Evolutionary conservation across 2,113 vertebrate genomes (phyloP).

Genomic region (Antechinus stuartii): DNA sequence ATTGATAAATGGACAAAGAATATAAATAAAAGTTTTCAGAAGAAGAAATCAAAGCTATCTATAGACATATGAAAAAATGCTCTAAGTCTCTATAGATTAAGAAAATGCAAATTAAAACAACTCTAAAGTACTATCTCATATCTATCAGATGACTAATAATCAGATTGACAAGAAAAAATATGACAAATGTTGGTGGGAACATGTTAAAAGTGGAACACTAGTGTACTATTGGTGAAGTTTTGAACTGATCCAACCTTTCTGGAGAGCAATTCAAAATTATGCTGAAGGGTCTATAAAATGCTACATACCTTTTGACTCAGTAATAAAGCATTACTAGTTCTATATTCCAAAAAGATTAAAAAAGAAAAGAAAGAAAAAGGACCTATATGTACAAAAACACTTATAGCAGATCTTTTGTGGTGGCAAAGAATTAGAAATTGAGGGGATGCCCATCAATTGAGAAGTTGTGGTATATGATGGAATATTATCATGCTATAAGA

Average conservation of each 20-base stretch:
- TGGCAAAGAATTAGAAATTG: neutral
- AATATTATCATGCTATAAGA: neutral
- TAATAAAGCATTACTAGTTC: neutral
- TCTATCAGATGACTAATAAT: neutral
- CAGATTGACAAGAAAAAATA: neutral
- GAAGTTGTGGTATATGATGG: neutral
- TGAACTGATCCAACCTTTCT: neutral
- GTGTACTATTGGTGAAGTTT: neutral
- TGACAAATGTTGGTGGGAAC: neutral
- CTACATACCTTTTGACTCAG: neutral
- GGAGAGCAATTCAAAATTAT: neutral
- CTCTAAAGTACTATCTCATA: neutral
- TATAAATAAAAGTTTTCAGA: neutral
- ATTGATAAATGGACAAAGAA: neutral
- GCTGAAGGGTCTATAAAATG: neutral
- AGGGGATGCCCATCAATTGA: neutral
- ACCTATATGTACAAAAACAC: neutral
- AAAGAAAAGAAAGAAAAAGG: neutral
- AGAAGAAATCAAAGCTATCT: neutral
- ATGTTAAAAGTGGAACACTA: neutral
- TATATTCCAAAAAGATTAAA: neutral
- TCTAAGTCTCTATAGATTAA: neutral
- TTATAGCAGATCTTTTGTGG: neutral
- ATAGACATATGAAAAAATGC: neutral
- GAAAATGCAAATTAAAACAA: neutral